Evolutionary conservation across 2,888 invertebrate species (phyloP), one percentile per base, ranked within the genome.

Genomic region (Pecten maximus): DNA sequence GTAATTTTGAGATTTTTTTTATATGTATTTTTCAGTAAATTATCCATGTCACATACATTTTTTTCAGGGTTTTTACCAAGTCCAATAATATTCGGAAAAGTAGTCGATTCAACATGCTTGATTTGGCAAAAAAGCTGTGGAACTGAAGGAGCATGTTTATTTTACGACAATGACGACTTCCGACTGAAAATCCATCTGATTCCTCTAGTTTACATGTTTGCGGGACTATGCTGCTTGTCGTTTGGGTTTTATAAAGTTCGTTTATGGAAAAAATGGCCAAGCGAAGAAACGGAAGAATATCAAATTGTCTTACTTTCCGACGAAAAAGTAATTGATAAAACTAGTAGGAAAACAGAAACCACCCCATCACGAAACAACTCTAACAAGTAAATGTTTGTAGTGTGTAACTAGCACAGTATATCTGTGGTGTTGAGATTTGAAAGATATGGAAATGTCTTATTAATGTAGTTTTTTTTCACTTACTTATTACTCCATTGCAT

Each of bases 11-110:
- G n/a, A n/a, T n/a, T n/a, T n/a, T n/a, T n/a, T n/a, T n/a, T n/a
- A n/a, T n/a, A n/a, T n/a, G n/a, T n/a, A n/a, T n/a, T n/a, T n/a
- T n/a, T n/a, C n/a, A n/a, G n/a, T n/a, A n/a, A n/a, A n/a, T n/a
- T n/a, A n/a, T n/a, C n/a, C n/a, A n/a, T n/a, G n/a, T n/a, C n/a
- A n/a, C n/a, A n/a, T n/a, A n/a, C n/a, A n/a, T 35, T 35, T 28
- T 74, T 88, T 90, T 87, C 44, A 91, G 91, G 90, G 40, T 91
- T 44, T 39, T 88, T 91, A 40, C 89, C 88, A 15, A 90, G 91
- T n/a, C 91, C 90, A 40, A 60, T 91, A 12, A 87, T 90, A 15
- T 90, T 90, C 74, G 89, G 90, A n/a, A 60, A 40, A 87, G 89
- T 90, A 3, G 88, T 91, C n/a, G 91, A 91, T 40, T 74, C 87